Conservation (phyloP, 1,140 invertebrate genomes). For the Latrodectus geometricus region DNA sequence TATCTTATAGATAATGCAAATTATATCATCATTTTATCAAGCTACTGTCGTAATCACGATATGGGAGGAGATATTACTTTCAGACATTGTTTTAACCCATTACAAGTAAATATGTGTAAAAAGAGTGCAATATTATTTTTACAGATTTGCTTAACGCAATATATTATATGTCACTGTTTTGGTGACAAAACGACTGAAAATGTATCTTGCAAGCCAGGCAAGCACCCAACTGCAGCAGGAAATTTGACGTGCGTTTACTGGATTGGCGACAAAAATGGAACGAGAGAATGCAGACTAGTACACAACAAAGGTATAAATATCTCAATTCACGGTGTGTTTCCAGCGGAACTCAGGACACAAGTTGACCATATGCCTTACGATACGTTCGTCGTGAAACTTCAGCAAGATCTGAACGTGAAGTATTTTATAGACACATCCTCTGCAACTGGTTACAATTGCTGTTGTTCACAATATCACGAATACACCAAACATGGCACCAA, state of each 20-base stretch:
- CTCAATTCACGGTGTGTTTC: neutral
- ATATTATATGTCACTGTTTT: no score
- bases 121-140: no score
- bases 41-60: no score
- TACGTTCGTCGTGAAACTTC: neutral
- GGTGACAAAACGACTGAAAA: no score
- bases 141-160: no score
- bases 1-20: no score
- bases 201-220: neutral
- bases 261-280: neutral
- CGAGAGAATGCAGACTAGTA: neutral
- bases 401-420: neutral
- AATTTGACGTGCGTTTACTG: neutral
- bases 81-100: no score
- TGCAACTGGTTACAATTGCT: neutral
- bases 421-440: neutral
- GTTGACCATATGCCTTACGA: neutral
- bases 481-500: neutral
- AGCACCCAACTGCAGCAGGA: neutral
- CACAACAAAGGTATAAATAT: neutral
- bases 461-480: neutral
- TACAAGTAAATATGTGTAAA: no score
- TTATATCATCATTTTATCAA: no score
- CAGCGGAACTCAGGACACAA: neutral
- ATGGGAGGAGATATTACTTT: no score